Conservation (phyloP, 2,888 invertebrate species). For the Dendrolimus houi region DNA sequence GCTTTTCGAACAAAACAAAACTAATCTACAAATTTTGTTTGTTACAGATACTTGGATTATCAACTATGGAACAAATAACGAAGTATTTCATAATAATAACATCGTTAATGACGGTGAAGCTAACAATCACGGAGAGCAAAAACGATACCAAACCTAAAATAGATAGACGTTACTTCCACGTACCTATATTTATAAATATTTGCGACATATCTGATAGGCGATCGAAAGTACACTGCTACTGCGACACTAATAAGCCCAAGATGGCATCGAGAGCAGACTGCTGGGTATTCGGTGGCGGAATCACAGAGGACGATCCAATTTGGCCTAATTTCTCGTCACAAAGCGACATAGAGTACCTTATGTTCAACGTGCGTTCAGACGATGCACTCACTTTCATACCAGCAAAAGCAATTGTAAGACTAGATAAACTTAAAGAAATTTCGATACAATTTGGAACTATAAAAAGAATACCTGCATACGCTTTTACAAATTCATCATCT, state of each 20-base stretch:
- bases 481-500: slow-evolving; percentile 85
- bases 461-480: slow-evolving; percentile 81
- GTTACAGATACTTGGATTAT: slow-evolving; percentile 34
- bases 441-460: slow-evolving; percentile 85
- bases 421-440: slow-evolving; percentile 81
- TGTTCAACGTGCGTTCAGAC: slow-evolving; percentile 82
- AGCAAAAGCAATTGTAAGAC: slow-evolving; percentile 79
- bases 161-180: slow-evolving; percentile 48
- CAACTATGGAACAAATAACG: slow-evolving; percentile 49
- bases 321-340: slow-evolving; percentile 86
- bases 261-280: slow-evolving; percentile 84
- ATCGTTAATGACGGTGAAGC: slow-evolving; percentile 56
- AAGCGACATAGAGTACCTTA: slow-evolving; percentile 80
- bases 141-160: slow-evolving; percentile 52
- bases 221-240: slow-evolving; percentile 69
- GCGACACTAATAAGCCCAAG: slow-evolving; percentile 60
- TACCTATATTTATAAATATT: slow-evolving; percentile 58
- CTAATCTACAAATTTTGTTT: slow-evolving; percentile 16
- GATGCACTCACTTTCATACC: slow-evolving; percentile 83
- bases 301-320: slow-evolving; percentile 80
- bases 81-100: slow-evolving; percentile 59
- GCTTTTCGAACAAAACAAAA: background rate
- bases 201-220: slow-evolving; percentile 62
- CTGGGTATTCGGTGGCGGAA: slow-evolving; percentile 79
- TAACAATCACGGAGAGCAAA: slow-evolving; percentile 56